A percentile compares a stretch with the other conserved stretches of the same genome.
Conservation (phyloP, 2,113 vertebrate species). For the Erpornis zantholeuca region DNA sequence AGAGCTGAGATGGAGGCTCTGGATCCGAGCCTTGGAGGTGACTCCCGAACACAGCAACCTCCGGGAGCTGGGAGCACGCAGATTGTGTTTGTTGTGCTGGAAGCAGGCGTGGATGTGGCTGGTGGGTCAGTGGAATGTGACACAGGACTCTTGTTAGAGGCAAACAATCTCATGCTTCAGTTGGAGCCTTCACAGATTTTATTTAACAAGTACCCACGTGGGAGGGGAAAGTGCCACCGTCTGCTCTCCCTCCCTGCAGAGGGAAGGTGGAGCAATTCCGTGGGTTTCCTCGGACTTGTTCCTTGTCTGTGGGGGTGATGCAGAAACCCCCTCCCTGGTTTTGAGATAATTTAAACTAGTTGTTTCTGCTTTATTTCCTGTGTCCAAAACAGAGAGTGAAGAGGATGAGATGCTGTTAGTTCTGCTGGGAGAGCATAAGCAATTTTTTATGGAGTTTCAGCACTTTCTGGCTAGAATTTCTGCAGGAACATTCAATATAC, state of each 20-base stretch:
- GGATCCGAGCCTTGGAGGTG: fast-evolving
- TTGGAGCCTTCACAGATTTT: not conserved
- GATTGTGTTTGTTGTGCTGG: fast-evolving
- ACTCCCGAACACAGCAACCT: not conserved
- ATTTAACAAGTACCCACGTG: not conserved
- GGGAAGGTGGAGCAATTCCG: not conserved
- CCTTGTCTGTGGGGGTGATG: not conserved
- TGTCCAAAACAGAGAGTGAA: not conserved
- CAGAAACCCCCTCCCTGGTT: too few species aligned
- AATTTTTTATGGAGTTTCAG: not conserved
- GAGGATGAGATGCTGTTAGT: not conserved
- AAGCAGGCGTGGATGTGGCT: fast-evolving
- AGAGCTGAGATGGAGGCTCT: not conserved
- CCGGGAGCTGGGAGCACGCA: fast-evolving
- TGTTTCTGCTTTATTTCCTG: not conserved
- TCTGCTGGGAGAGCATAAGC: not conserved
- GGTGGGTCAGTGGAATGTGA: too few species aligned
- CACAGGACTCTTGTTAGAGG: not conserved
- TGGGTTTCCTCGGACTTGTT: not conserved
- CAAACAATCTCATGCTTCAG: not conserved
- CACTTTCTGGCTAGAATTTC: not conserved
- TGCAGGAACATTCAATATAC: not conserved
- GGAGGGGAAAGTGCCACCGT: not conserved
- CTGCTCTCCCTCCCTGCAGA: not conserved
- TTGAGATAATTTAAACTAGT: not conserved